A percentile compares a stretch with the other conserved stretches of the same genome.
Conservation (phyloP, 2,113 vertebrate species). For the Galemys pyrenaicus region DNA sequence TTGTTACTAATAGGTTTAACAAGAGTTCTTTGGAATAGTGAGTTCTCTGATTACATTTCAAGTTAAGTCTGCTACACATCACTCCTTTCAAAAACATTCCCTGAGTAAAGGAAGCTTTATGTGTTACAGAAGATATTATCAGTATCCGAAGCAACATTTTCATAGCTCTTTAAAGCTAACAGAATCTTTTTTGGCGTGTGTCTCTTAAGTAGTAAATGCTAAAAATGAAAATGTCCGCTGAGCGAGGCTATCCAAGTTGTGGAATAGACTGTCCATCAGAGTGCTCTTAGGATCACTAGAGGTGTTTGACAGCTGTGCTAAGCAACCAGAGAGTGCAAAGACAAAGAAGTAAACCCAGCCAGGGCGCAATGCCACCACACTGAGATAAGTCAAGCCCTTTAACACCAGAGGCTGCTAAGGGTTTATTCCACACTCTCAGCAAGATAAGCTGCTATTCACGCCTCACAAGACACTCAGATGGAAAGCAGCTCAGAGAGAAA, state of each 20-base stretch:
- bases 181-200: background rate
- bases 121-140: background rate
- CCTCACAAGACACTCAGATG: conserved; percentile 80
- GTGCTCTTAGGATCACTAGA: conserved; percentile 58
- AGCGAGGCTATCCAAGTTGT: conserved; percentile 1
- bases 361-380: conserved; percentile 79
- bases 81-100: background rate
- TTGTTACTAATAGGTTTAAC: background rate
- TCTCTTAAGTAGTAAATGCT: conserved; percentile 16
- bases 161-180: background rate
- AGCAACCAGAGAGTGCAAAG: conserved; percentile 65
- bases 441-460: conserved; percentile 84
- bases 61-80: background rate
- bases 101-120: background rate
- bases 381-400: conserved; percentile 84
- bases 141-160: background rate
- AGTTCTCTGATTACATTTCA: background rate
- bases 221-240: conserved; percentile 42
- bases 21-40: background rate
- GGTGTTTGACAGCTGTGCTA: conserved; percentile 84
- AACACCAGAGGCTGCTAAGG: conserved; percentile 81
- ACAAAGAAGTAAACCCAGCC: conserved; percentile 69
- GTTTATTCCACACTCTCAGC: conserved; percentile 82
- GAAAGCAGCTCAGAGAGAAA: conserved; percentile 63
- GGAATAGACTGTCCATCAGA: background rate